Evolutionary conservation across 2,888 invertebrate genomes (phyloP), one percentile per base, ranked within the genome.

Genomic region (Oscheius sp.): DNA sequence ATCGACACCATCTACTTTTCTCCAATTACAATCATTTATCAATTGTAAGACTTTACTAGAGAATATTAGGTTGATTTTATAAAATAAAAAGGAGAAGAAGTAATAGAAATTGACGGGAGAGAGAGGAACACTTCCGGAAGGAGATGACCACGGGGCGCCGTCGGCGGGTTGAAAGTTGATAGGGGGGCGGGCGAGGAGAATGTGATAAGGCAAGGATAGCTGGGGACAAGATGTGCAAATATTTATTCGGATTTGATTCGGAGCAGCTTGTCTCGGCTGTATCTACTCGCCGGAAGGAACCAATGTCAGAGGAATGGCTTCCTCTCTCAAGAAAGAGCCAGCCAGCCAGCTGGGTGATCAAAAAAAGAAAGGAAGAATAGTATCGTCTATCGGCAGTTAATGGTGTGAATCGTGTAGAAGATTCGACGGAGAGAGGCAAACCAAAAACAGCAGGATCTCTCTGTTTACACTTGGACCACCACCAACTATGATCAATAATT

Each of bases 91-190:
- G n/a, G 41, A 2, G 41, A 21, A 43, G 43, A 43, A 23, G 41
- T 41, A n/a, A n/a, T n/a, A 61, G 35, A 43, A 61, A 43, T 18
- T 2, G n/a, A 16, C 6, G n/a, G 46, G 41, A 55, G 46, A n/a
- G 63, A 45, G 58, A 58, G 68, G 69, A 70, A 35, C 46, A 58
- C 45, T 41, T 69, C 69, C 45, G 64, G 69, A 41, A 27, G 53
- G 61, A 52, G 23, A 18, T n/a, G 27, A 58, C 45, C 68, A 56
- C 43, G 35, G 9, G 5, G 35, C 35, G n/a, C n/a, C n/a, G n/a
- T n/a, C n/a, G 35, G 35, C 35, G 35, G 35, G 71, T 72, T 64
- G 66, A 71, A 72, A 71, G 49, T 74, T 58, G 58, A 59, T 29
- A 68, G 55, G 23, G 43, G 41, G 46, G 45, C 63, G 70, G 21